These are phyloP conservation scores for Brenthis ino DNA, from an alignment of 2,888 invertebrate species.

Conservation along the genomic window DNA sequence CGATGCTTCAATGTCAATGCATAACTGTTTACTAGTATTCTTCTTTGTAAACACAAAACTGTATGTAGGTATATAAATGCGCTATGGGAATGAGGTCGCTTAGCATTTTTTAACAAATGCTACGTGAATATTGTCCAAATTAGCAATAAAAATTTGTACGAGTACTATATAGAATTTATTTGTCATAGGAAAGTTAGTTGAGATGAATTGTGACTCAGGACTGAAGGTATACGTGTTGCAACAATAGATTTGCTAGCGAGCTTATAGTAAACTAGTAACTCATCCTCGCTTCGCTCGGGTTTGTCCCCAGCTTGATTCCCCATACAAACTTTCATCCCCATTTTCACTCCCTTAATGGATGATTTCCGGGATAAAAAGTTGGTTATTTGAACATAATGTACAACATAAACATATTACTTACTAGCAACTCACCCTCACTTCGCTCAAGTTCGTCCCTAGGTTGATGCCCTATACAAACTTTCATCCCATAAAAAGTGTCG, in stretches of 20 bases:
- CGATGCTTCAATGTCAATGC: constrained; percentile 3
- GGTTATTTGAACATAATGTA: too few relatives aligned
- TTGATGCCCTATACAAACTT: too few relatives aligned
- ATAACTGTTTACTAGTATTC: background rate
- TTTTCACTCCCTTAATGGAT: too few relatives aligned
- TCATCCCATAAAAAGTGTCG: too few relatives aligned
- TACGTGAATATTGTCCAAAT: constrained; percentile 41
- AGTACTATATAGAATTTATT: constrained; percentile 18
- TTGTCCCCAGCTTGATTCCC: too few relatives aligned
- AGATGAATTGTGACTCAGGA: constrained; percentile 13
- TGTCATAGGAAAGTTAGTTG: constrained; percentile 10
- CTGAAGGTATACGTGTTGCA: background rate
- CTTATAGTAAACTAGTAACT: too few relatives aligned
- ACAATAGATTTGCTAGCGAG: constrained; percentile 8
- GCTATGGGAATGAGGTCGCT: constrained; percentile 39
- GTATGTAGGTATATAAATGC: constrained; percentile 18
- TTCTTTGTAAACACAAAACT: constrained; percentile 27
- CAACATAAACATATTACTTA: too few relatives aligned
- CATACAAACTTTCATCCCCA: too few relatives aligned
- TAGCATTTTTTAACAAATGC: constrained; percentile 19
- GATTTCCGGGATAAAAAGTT: too few relatives aligned
- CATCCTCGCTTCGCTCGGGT: too few relatives aligned
- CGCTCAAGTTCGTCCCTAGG: too few relatives aligned
- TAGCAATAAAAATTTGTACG: constrained; percentile 24
- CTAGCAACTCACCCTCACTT: too few relatives aligned